Percentiles rank a stretch among this genome's conserved stretches.
Evolutionary conservation across 2,888 invertebrate species (phyloP).

Genomic region (Rutpela maculata): DNA sequence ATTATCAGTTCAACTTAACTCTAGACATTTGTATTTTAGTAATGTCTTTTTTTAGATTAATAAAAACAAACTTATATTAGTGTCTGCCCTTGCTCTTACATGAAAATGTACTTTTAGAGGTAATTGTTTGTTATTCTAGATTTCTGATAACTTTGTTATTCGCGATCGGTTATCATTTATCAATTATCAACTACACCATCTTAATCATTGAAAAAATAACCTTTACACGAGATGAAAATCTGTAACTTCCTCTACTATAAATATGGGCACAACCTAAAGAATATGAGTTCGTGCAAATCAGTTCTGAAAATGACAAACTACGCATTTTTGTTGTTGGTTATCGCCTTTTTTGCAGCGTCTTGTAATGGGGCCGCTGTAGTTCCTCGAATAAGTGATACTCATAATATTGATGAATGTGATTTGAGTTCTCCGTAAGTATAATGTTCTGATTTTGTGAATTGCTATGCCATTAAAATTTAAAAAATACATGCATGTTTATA

Average conservation of each 20-base stretch:
- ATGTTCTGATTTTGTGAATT: neutral
- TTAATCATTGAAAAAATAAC: neutral
- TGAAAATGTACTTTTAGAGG: neutral
- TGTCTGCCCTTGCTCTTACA: neutral
- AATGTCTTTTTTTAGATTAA: too few species aligned
- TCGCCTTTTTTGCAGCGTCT: neutral
- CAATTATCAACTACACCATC: neutral
- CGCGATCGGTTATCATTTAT: neutral
- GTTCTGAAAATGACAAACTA: neutral
- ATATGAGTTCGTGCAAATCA: neutral
- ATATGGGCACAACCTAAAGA: neutral
- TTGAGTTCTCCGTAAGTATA: neutral
- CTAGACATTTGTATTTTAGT: too few species aligned
- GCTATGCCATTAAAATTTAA: neutral
- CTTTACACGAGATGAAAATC: neutral
- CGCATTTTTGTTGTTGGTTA: neutral
- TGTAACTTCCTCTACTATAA: neutral
- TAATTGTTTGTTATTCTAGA: neutral
- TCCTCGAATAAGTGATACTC: neutral
- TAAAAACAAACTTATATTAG: neutral
- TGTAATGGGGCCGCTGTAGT: neutral
- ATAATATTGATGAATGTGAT: conserved; percentile 15
- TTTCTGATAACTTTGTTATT: conserved; percentile 1
- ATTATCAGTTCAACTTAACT: too few species aligned
- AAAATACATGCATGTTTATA: too few species aligned